Evolutionary conservation across 2,888 invertebrate species (phyloP), one percentile per base, ranked within the genome.

Genomic region (Oegoconia quadripuncta): DNA sequence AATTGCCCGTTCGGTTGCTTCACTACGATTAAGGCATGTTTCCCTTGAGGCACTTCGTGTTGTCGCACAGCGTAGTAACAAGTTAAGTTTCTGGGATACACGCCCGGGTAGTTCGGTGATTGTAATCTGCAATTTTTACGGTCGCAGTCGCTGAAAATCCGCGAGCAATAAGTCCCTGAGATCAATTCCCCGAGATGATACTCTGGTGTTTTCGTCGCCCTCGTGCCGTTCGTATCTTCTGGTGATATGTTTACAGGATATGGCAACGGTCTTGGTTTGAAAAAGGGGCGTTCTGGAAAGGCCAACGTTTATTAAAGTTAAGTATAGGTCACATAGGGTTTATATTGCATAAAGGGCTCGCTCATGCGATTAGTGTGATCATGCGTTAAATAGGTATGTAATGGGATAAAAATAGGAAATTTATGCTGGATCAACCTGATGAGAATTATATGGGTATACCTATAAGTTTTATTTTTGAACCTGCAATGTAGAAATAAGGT

Each of bases 111-210:
- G 88, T 96, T 96, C 33, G 97, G 96, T 32, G 96, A 96, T 80
- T 97, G 97, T 64, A 97, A 89, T 65, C 95, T 92, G 86, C 97
- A 97, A 60, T 92, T 91, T 87, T 94, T 95, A 82, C 92, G 93
- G 89, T 96, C 95, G 83, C 97, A 97, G 84, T 96, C 95, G 78
- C 95, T 95, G 89, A 95, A 96, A 78, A 96, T 95, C 55, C 96
- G 90, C 44, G 96, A 96, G 88, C 97, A 97, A 88, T 96, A 96
- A 48, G 96, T 96, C 59, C 95, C 95, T 29, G 95, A 92, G 78
- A 97, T 96, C 71, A 96, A 91, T 75, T 96, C 95, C 58, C 97
- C 96, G 71, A 93, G 89, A 87, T 93, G 93, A 88, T 92, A 92
- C 67, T 92, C 91, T 40, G 83, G 80, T 52, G 81, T 83, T 64